These are phyloP conservation scores for Macrosiphum euphorbiae DNA, from an alignment of 2,888 invertebrate genomes.

Conservation along the genomic window DNA sequence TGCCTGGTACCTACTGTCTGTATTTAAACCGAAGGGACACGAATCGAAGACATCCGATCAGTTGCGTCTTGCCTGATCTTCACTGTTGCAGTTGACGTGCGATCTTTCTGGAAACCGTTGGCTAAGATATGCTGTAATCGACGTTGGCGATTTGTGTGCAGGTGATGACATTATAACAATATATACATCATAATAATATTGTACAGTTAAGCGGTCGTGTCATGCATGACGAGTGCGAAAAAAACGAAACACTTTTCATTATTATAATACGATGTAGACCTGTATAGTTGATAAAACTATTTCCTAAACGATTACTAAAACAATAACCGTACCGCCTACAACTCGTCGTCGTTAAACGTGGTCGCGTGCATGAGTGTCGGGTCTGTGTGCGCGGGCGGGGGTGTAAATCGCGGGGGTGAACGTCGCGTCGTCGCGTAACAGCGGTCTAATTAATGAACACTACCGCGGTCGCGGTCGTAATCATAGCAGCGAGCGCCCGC, in stretches of 20 bases:
- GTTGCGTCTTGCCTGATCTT: no score
- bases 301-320: background rate
- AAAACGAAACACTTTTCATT: background rate
- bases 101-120: no score
- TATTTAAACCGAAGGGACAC: no score
- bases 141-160: background rate
- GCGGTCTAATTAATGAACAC: conserved; percentile 31
- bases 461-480: conserved; percentile 29
- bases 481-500: background rate
- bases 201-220: background rate
- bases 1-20: no score
- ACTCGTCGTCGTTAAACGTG: background rate
- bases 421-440: conserved; percentile 35
- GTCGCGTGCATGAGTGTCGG: background rate
- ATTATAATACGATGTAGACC: background rate
- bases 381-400: background rate
- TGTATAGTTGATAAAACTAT: background rate
- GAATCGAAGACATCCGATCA: no score
- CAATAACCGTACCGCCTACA: background rate
- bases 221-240: background rate
- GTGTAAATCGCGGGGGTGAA: conserved; percentile 15
- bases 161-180: no score
- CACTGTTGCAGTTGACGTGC: no score
- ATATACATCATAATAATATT: no score
- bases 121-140: no score